phyloP scores from a whole-genome alignment of 2,797 vertebrate genomes.

The Ctenosaura bakeri region DNA sequence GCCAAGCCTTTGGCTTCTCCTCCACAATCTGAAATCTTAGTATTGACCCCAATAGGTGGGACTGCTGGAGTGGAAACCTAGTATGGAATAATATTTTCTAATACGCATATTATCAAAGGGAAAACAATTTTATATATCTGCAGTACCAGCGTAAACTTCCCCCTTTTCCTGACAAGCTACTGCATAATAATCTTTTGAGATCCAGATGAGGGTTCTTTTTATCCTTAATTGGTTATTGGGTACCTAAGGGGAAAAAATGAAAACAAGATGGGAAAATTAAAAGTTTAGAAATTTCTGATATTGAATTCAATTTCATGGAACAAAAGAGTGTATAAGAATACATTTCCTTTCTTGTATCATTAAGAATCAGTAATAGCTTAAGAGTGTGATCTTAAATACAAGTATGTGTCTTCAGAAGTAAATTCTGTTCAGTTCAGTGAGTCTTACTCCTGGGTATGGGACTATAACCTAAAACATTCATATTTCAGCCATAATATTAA shows the following conservation, averaged over 20 bases:
- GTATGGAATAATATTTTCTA: not conserved
- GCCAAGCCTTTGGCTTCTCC: not conserved
- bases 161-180: not conserved
- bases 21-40: not conserved
- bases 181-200: not conserved
- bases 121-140: not conserved
- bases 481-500: constrained; percentile 13
- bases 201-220: not conserved
- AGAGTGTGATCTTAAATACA: not conserved
- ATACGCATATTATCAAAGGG: not conserved
- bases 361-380: not conserved
- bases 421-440: not conserved
- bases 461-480: not conserved
- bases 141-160: not conserved
- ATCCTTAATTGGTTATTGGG: not conserved
- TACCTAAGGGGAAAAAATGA: not conserved
- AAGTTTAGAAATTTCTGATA: not conserved
- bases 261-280: not conserved
- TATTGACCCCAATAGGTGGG: not conserved
- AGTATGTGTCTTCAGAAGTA: not conserved
- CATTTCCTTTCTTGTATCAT: not conserved
- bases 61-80: not conserved
- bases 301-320: not conserved
- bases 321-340: not conserved
- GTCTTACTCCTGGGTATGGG: not conserved